Conservation (phyloP, 1,140 invertebrate genomes). For the Brachionus angularis region DNA sequence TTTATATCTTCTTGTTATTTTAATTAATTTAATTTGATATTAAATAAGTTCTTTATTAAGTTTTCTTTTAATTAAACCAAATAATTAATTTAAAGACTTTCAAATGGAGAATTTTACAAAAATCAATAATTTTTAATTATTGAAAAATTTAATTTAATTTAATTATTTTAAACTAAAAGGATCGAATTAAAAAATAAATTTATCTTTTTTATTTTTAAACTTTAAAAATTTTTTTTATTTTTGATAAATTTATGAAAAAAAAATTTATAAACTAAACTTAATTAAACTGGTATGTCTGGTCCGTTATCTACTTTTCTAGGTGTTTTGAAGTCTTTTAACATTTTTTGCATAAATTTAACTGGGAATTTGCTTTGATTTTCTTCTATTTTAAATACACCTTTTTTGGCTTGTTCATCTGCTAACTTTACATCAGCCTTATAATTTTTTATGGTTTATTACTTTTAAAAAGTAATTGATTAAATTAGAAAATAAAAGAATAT, state of each 20-base stretch:
- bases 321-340: slow-evolving; percentile 42
- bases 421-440: slow-evolving; percentile 3
- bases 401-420: slow-evolving; percentile 34
- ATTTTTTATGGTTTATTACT: background rate
- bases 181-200: too few relatives aligned
- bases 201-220: background rate
- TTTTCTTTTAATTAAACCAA: too few relatives aligned
- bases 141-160: too few relatives aligned
- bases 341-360: slow-evolving; percentile 30
- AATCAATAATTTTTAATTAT: slow-evolving; percentile 5
- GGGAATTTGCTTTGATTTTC: slow-evolving; percentile 35
- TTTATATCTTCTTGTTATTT: too few relatives aligned
- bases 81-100: too few relatives aligned
- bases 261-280: background rate
- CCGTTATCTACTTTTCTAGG: slow-evolving; percentile 28
- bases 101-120: too few relatives aligned
- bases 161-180: too few relatives aligned
- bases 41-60: too few relatives aligned
- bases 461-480: background rate
- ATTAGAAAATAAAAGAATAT: background rate
- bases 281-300: slow-evolving; percentile 16
- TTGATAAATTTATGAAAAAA: slow-evolving; percentile 10
- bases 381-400: background rate
- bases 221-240: slow-evolving; percentile 43
- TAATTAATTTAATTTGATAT: too few relatives aligned